A percentile compares a stretch with the other conserved stretches of the same genome.
These are phyloP conservation scores for Seira ritae DNA, from an alignment of 2,888 invertebrate genomes.

Conservation along the genomic window DNA sequence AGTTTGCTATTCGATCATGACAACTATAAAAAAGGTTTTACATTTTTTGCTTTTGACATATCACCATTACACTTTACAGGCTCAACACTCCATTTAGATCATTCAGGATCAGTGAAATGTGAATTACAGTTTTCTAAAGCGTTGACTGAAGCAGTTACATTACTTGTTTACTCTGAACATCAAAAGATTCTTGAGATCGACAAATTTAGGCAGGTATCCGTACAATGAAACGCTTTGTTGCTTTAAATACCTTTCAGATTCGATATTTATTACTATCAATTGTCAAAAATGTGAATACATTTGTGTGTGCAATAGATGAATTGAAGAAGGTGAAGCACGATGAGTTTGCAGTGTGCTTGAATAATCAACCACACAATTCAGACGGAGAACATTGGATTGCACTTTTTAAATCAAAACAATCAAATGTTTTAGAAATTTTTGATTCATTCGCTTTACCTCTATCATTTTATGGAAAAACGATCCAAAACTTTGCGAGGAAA, in stretches of 20 bases:
- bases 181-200: conserved; percentile 57
- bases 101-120: conserved; percentile 26
- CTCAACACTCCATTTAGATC: conserved; percentile 39
- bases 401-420: neutral
- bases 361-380: conserved; percentile 30
- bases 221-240: conserved; percentile 45
- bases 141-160: conserved; percentile 49
- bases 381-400: conserved; percentile 52
- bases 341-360: conserved; percentile 29
- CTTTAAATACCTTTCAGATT: conserved; percentile 37
- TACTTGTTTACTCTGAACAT: conserved; percentile 56
- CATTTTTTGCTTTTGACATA: conserved; percentile 58
- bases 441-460: conserved; percentile 36
- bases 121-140: conserved; percentile 46
- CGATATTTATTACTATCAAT: conserved; percentile 35
- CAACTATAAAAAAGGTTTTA: conserved; percentile 21
- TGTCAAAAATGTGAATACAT: no score
- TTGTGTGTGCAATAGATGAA: conserved; percentile 38
- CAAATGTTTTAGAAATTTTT: conserved; percentile 36
- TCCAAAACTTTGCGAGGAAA: no score
- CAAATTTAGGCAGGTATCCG: conserved; percentile 40
- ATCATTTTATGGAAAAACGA: conserved; percentile 11
- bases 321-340: neutral
- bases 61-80: conserved; percentile 37
- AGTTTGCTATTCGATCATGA: conserved; percentile 26